Evolutionary conservation across 2,113 vertebrate species (phyloP).

Genomic region (Archocentrus centrarchus): DNA sequence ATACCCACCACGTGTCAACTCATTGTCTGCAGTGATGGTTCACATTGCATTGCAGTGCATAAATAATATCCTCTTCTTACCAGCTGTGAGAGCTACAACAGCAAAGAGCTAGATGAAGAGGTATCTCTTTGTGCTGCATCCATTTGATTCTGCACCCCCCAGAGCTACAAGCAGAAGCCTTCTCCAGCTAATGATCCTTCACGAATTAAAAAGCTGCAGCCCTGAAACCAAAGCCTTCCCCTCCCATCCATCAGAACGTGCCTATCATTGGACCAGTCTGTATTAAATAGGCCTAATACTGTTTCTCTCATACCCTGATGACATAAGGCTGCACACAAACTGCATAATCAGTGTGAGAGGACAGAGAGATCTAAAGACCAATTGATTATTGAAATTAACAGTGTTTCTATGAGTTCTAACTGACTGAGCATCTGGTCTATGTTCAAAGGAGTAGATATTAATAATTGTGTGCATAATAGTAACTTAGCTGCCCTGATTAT

Average conservation of each 20-base stretch:
- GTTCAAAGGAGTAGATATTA: not conserved
- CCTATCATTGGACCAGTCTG: conserved; percentile 19
- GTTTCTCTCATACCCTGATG: conserved; percentile 17
- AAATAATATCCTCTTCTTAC: conserved; percentile 33
- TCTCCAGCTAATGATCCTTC: conserved; percentile 73
- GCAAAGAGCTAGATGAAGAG: conserved; percentile 58
- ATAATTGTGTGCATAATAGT: conserved; percentile 6
- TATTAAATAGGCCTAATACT: conserved; percentile 38
- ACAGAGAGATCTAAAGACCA: conserved; percentile 44
- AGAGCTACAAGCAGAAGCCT: conserved; percentile 61
- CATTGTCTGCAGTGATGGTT: not conserved
- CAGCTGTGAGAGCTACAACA: conserved; percentile 38
- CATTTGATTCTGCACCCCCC: conserved; percentile 53
- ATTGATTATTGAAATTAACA: conserved; percentile 54
- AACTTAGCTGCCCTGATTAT: conserved; percentile 12
- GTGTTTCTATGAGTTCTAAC: conserved; percentile 8
- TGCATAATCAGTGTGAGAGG: conserved; percentile 32
- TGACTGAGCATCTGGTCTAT: conserved; percentile 23
- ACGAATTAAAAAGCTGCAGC: conserved; percentile 78
- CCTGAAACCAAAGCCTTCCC: conserved; percentile 65
- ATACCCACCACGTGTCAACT: conserved; percentile 4
- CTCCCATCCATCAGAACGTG: conserved; percentile 57
- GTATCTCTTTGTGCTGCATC: conserved; percentile 39
- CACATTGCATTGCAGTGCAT: conserved; percentile 32
- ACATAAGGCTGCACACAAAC: conserved; percentile 21